Percentiles rank a stretch among this genome's conserved stretches.
Evolutionary conservation across 2,113 vertebrate species (phyloP).

Genomic region (Macquaria ambigua): DNA sequence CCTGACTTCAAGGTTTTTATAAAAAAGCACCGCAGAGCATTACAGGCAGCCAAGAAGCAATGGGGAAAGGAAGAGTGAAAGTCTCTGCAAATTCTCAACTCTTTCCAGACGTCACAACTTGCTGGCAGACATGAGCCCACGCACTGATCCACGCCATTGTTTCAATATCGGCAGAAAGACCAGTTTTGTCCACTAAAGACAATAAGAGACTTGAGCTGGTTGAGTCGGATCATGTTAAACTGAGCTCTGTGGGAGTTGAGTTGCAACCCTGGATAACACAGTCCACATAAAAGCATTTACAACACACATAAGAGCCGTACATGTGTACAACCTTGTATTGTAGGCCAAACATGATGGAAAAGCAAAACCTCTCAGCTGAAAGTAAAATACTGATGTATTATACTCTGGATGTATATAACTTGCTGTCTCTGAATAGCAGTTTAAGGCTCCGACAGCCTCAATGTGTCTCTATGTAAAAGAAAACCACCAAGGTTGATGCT

Average conservation of each 20-base stretch:
- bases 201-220: slow-evolving; percentile 54
- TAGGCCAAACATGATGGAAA: slow-evolving; percentile 25
- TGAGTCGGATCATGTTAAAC: slow-evolving; percentile 48
- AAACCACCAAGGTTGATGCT: slow-evolving; percentile 68
- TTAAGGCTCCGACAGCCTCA: slow-evolving; percentile 30
- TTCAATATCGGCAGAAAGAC: slow-evolving; percentile 62
- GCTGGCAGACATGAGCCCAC: slow-evolving; percentile 62
- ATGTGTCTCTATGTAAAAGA: slow-evolving; percentile 48
- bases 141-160: slow-evolving; percentile 65
- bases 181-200: slow-evolving; percentile 43
- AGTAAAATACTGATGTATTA: slow-evolving; percentile 29
- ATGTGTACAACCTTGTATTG: neutral
- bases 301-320: slow-evolving; percentile 28
- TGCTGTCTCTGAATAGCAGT: slow-evolving; percentile 31
- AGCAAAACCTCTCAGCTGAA: slow-evolving; percentile 36
- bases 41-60: slow-evolving; percentile 57
- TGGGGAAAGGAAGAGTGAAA: slow-evolving; percentile 44
- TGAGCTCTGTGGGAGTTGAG: slow-evolving; percentile 46
- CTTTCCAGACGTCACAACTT: slow-evolving; percentile 69
- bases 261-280: slow-evolving; percentile 44
- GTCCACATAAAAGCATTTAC: slow-evolving; percentile 52
- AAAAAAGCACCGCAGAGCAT: slow-evolving; percentile 56
- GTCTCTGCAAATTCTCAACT: slow-evolving; percentile 72
- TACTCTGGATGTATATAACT: slow-evolving; percentile 57
- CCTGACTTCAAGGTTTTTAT: slow-evolving; percentile 62